These are phyloP conservation scores for Bruchidius siliquastri DNA, from an alignment of 2,888 invertebrate genomes.

Conservation along the genomic window DNA sequence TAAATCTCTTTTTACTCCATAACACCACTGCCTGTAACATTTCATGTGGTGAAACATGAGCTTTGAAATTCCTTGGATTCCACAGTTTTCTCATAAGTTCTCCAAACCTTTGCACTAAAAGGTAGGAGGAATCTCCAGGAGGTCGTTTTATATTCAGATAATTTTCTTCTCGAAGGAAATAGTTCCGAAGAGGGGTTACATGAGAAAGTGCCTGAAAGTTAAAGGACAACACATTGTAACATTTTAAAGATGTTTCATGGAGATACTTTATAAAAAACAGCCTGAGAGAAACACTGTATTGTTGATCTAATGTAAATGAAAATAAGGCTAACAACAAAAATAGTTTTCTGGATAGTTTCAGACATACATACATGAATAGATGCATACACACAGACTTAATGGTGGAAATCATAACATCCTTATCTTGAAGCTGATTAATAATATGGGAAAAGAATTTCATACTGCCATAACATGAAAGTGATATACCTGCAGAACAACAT, in stretches of 20 bases:
- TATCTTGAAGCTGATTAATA: no score
- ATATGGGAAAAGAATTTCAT: no score
- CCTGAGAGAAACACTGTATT: no score
- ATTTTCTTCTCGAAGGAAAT: constrained; percentile 90
- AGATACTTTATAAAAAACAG: no score
- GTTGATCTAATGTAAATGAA: no score
- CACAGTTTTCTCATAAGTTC: constrained; percentile 95
- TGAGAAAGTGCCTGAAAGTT: constrained; percentile 78
- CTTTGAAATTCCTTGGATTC: constrained; percentile 98
- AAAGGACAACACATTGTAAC: constrained; percentile 34
- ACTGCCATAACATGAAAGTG: no score
- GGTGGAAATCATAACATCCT: no score
- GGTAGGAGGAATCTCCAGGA: constrained; percentile 90
- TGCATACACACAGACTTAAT: no score
- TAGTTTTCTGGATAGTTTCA: no score
- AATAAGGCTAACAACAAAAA: no score
- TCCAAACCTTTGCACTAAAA: constrained; percentile 89
- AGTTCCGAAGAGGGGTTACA: constrained; percentile 90
- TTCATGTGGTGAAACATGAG: constrained; percentile 99
- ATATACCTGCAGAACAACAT: constrained; percentile 88
- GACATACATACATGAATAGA: no score
- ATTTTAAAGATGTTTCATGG: no score
- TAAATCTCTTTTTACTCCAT: constrained; percentile 94
- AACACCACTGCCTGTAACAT: constrained; percentile 98
- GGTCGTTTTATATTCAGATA: constrained; percentile 85